Base-by-base conservation (phyloP, 53 echinoderm and acorn worm species). In the Arbacia lixula region DNA sequence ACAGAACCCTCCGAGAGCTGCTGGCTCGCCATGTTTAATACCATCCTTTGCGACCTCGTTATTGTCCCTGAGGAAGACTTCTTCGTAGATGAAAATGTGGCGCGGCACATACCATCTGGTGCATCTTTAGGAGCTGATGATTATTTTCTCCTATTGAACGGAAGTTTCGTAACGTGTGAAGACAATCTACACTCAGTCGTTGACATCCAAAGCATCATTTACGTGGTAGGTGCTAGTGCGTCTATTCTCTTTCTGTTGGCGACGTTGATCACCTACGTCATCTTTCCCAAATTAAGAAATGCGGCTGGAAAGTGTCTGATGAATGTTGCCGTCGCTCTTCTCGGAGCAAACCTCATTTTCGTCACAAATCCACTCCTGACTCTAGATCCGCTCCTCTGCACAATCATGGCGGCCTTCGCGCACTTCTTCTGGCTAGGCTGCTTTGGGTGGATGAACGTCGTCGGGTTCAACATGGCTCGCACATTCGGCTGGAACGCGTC, bases 271-370 rank as follows among this genome's bases (percentile, higher is more conserved):
- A 91, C 89, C 12, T 91, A 91, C 62, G 66, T 67, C 22, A 34
- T 46, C 3, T 88, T 94, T 17, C 72, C 86, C 14, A 60, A 83
- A 36, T 72, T 94, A 9, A 88, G 94, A 42, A 94, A 91, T 39
- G 63, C 84, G 17, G 87, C 91, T 14, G 94, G 94, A 5, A 76
- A 86, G 26, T 86, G 88, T 84, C 72, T 88, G 17, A 88, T 94
- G 88, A 93, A 93, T 39, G 83, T 94, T 16, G 68, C 88, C 21
- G 68, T 83, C 22, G 86, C 91, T 19, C 72, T 94, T 3, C 90
- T 94, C 55, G 38, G 74, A 22, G 91, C 94, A 8, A 83, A 83
- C 16, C 83, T 88, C 31, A 40, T 83, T 49, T 88, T 88, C 61
- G 40, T 88, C 50, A 21, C 83, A 41, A 88, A 83, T 50, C 68